Evolutionary conservation across 35 echinoderm and acorn worm genomes (phyloP).

Genomic region (Ophiothrix spiculata): DNA sequence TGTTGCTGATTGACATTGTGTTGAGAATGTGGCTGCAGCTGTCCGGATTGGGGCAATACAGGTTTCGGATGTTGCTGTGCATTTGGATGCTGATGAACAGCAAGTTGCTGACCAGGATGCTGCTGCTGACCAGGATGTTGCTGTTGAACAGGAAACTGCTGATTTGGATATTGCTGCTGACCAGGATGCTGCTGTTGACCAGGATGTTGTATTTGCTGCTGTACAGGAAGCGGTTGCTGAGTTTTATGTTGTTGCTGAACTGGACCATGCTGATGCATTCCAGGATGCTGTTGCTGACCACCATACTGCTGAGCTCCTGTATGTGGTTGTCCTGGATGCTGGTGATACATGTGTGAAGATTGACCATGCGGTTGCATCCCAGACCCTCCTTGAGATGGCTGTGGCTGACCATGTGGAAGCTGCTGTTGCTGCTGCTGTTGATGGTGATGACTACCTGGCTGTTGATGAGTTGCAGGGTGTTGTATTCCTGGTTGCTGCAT

Average conservation of each 20-base stretch:
- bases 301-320: conserved; percentile 16
- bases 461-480: conserved; percentile 6
- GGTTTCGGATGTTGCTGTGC: not conserved
- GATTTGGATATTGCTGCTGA: conserved; percentile 4
- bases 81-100: not conserved
- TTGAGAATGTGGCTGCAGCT: not conserved
- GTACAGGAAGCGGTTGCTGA: conserved; percentile 17
- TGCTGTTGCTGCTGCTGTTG: conserved; percentile 23
- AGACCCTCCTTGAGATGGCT: not conserved
- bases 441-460: not conserved
- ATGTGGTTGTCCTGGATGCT: not conserved
- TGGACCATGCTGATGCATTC: not conserved
- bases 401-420: conserved; percentile 6
- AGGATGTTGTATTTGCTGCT: conserved; percentile 23
- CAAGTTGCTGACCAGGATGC: not conserved
- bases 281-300: conserved; percentile 16
- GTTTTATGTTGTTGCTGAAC: conserved; percentile 3
- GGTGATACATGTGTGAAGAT: not conserved
- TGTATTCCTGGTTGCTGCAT: conserved; percentile 24
- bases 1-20: conserved; percentile 10
- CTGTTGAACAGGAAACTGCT: not conserved
- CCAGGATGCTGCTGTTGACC: conserved; percentile 7
- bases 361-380: not conserved
- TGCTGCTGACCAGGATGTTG: conserved; percentile 4
- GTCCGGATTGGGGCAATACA: not conserved